Base-by-base conservation (phyloP, 1,140 invertebrate genomes). In the Sminthurinus signatus region DNA sequence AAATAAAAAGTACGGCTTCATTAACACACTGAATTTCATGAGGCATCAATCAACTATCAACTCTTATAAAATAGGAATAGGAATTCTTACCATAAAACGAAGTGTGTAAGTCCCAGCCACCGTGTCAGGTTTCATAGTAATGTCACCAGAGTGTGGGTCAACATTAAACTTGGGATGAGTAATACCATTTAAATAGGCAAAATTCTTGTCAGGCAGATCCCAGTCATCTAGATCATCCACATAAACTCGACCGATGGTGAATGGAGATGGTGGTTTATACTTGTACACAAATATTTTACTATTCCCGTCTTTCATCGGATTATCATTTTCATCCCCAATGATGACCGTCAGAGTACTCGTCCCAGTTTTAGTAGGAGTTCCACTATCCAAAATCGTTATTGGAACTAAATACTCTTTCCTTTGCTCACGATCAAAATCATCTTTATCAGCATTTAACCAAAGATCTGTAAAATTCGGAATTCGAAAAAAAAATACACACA, bases 231-330 rank as follows among this genome's bases (percentile, higher is more conserved):
- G 80, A 78, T 97, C 93, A 29, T 89, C 82, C 0, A 94, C 91
- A 75, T 89, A 96, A 1, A 96, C 91, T 25, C 89, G 79, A 0
- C 93, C 93, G 48, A 96, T 91, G 67, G 50, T 51, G 32, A 65
- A 64, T 12, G 64, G 29, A 12, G 28, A 36, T 57, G 60, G 65
- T 79, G 84, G 85, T 78, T 86, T 87, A 74, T 91, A 96, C 75
- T 93, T 93, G 75, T 95, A 96, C 1, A 96, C 88, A 73, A 91
- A 88, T 73, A 96, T 94, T 55, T 85, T 82, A 73, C 92, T 94
- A 4, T 83, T 81, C 0, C 93, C 93, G 48, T 85, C 80, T 1
- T 78, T 77, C 85, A 94, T 95, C 1, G 80, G 75, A 76, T 94
- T 94, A 73, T 96, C 93, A 74, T 96, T 96, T 44, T 83, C 80